Base-by-base conservation (phyloP, 2,797 vertebrate species). In the Crax fasciolata region DNA sequence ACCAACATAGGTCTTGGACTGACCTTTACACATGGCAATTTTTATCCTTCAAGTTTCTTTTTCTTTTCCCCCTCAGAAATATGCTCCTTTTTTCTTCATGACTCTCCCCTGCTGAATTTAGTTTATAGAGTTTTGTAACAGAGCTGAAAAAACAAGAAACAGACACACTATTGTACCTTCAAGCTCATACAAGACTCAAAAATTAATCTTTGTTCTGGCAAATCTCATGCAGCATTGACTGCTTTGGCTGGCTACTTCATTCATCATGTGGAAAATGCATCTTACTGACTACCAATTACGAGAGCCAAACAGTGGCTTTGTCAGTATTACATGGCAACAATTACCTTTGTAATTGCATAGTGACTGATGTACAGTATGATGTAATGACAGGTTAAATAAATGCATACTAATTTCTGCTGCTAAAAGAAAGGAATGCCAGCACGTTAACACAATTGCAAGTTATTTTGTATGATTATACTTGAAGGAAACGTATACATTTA, bases 371-470 rank as follows among this genome's bases (percentile, higher is more conserved):
- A 87, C 95, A 92, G 87, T 74, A 94, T 97, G 97, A 96, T 93
- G 95, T 97, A 96, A 96, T 96, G 97, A 97, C 96, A 96, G 89
- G 94, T 96, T 93, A 96, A 96, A 97, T 94, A 96, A 96, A 96
- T 94, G 91, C 90, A 93, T 84, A 19, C 85, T 93, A 91, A 96
- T 93, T 95, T 94, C 67, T 89, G 65, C 89, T 87, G 87, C 61
- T 74, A 87, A 95, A 95, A 93, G 46, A 89, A 94, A 94, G 84
- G 75, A 87, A 93, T 6, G 13, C 83, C 91, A 82, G 61, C 77
- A 68, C 2, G 4, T 96, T 96, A 96, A 92, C 92, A 94, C 78
- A 93, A 91, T 79, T 93, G 83, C 74, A 91, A 93, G 91, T 79
- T 91, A 84, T 96, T 96, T 94, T 59, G 63, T 81, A 81, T 81